phyloP scores from a whole-genome alignment of 1,140 invertebrate genomes.

The Oryctes rhinoceros region DNA sequence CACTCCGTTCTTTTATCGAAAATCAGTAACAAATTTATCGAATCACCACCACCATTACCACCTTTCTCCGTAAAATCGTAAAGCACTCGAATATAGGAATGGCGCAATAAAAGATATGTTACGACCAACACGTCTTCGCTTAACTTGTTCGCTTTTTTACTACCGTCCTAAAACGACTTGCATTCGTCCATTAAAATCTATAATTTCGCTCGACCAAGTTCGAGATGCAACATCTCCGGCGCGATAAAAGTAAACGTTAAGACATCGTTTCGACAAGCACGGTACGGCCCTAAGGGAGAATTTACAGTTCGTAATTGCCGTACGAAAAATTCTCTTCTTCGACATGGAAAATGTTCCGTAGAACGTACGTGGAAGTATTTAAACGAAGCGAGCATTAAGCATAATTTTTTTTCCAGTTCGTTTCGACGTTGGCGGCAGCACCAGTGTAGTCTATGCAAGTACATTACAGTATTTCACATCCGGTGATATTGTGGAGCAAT shows the following conservation, averaged over 20 bases:
- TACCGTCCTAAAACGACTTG: neutral
- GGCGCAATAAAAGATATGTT: neutral
- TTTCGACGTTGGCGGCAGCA: neutral
- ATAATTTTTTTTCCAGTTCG: neutral
- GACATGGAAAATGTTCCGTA: neutral
- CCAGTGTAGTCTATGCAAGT: neutral
- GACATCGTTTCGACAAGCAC: neutral
- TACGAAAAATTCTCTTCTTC: neutral
- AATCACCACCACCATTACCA: neutral
- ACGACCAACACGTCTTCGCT: constrained; percentile 3
- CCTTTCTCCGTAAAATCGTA: constrained; percentile 18
- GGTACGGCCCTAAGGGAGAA: neutral
- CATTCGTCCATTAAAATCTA: constrained; percentile 24
- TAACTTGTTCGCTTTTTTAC: constrained; percentile 14
- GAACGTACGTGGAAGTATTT: neutral
- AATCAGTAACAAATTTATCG: constrained; percentile 17
- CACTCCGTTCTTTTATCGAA: neutral
- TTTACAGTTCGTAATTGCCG: constrained; percentile 8
- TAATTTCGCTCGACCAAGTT: constrained; percentile 5
- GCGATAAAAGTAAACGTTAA: constrained; percentile 28
- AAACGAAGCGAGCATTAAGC: neutral
- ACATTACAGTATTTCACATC: constrained; percentile 32
- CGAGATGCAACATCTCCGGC: constrained; percentile 10
- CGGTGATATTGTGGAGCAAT: constrained; percentile 6
- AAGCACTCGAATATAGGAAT: constrained; percentile 1